These are phyloP conservation scores for Ephialtes manifestator DNA, from an alignment of 2,888 invertebrate genomes.

Conservation along the genomic window DNA sequence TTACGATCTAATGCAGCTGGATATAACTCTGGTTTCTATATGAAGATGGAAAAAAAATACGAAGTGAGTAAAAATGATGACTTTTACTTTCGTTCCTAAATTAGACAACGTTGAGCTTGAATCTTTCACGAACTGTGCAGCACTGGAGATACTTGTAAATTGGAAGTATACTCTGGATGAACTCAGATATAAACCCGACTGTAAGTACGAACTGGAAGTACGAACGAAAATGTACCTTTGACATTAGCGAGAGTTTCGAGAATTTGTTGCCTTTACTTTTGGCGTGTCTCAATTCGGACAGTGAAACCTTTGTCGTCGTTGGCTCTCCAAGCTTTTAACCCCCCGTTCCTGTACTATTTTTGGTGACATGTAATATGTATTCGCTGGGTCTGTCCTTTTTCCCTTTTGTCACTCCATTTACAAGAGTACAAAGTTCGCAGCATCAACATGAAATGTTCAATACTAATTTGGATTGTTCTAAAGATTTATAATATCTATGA, in stretches of 20 bases:
- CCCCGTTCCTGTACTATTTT: neutral
- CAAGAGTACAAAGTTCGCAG: neutral
- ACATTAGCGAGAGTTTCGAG: slow-evolving; percentile 38
- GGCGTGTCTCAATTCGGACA: neutral
- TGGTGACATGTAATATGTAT: neutral
- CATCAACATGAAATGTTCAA: neutral
- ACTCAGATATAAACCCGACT: slow-evolving; percentile 7
- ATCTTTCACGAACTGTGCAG: slow-evolving; percentile 17
- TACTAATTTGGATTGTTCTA: neutral
- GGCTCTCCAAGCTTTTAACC: slow-evolving; percentile 12
- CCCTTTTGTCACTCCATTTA: neutral
- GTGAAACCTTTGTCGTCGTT: neutral
- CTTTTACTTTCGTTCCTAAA: slow-evolving; percentile 30
- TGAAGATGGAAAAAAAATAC: neutral
- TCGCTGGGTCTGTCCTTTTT: neutral
- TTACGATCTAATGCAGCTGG: neutral
- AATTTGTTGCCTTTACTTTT: slow-evolving; percentile 11
- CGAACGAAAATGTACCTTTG: slow-evolving; percentile 41
- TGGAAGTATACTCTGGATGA: slow-evolving; percentile 16
- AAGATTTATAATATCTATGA: neutral
- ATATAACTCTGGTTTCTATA: neutral
- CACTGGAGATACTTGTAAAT: neutral
- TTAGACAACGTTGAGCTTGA: slow-evolving; percentile 38
- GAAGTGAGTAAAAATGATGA: neutral
- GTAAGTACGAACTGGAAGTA: slow-evolving; percentile 8